Conservation (phyloP, 2,888 invertebrate species). For the Lingula anatina region DNA sequence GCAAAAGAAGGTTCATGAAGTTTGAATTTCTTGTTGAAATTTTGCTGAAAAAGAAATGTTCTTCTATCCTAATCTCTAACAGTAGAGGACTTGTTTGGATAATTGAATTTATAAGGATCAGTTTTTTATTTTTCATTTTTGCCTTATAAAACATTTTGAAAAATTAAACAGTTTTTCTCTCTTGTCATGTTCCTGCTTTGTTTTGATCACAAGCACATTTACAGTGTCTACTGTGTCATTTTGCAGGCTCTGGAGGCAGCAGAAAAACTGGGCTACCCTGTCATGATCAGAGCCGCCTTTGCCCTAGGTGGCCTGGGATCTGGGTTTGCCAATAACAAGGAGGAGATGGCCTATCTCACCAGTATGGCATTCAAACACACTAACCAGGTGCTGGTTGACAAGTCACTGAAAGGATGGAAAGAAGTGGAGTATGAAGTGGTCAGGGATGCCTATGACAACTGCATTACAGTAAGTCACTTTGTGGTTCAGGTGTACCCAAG, state of each 20-base stretch:
- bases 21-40: too few relatives aligned
- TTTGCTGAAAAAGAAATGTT: too few relatives aligned
- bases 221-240: too few relatives aligned
- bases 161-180: too few relatives aligned
- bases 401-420: constrained; percentile 98
- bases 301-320: constrained; percentile 98
- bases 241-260: constrained; percentile 76
- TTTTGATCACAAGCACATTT: background rate
- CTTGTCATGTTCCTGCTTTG: background rate
- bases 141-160: too few relatives aligned
- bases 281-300: constrained; percentile 94
- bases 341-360: constrained; percentile 71
- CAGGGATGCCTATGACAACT: constrained; percentile 94
- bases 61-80: too few relatives aligned
- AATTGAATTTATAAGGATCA: too few relatives aligned
- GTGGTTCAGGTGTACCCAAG: background rate
- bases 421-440: constrained; percentile 99
- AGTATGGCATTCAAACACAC: constrained; percentile 49
- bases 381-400: constrained; percentile 73
- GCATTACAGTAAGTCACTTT: constrained; percentile 70
- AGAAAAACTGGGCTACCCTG: constrained; percentile 84
- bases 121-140: too few relatives aligned
- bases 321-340: constrained; percentile 88
- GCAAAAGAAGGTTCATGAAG: too few relatives aligned
- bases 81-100: too few relatives aligned